These are phyloP conservation scores for Doryteuthis pealeii DNA, from an alignment of 1,140 invertebrate genomes.

Conservation along the genomic window DNA sequence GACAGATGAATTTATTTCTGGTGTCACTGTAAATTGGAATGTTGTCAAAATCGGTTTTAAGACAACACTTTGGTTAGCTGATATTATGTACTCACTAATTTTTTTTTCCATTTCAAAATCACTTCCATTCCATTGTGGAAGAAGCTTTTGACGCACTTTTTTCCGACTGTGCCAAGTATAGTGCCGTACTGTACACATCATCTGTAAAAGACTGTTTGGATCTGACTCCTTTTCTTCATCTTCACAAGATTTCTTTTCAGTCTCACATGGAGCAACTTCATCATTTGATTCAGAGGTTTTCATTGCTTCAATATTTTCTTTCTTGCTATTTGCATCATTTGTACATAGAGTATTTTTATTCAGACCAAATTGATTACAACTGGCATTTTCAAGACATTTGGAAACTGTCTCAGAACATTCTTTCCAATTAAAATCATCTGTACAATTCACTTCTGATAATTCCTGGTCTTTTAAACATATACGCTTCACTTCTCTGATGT, in stretches of 20 bases:
- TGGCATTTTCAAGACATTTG: too few species aligned
- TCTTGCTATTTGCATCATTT: neutral
- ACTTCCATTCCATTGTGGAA: constrained; percentile 23
- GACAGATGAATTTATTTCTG: constrained; percentile 13
- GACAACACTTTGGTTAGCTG: constrained; percentile 18
- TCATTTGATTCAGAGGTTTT: neutral
- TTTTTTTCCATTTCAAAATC: constrained; percentile 32
- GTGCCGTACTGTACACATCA: constrained; percentile 23
- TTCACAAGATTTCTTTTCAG: too few species aligned
- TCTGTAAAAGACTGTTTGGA: constrained; percentile 21
- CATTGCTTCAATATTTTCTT: neutral
- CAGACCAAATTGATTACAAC: too few species aligned
- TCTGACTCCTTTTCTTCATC: neutral
- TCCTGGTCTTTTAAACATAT: too few species aligned
- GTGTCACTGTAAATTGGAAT: constrained; percentile 25
- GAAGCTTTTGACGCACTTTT: constrained; percentile 18
- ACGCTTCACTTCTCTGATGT: too few species aligned
- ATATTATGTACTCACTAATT: constrained; percentile 27
- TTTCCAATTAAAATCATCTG: too few species aligned
- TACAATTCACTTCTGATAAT: too few species aligned
- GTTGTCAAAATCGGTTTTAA: constrained; percentile 17
- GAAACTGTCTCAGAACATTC: too few species aligned
- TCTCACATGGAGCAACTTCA: too few species aligned
- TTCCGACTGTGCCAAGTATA: constrained; percentile 33
- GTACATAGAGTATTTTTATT: too few species aligned